A percentile compares a stretch with the other conserved stretches of the same genome.
Conservation (phyloP, 2,888 invertebrate genomes). For the Poecilobothrus nobilitatus region DNA sequence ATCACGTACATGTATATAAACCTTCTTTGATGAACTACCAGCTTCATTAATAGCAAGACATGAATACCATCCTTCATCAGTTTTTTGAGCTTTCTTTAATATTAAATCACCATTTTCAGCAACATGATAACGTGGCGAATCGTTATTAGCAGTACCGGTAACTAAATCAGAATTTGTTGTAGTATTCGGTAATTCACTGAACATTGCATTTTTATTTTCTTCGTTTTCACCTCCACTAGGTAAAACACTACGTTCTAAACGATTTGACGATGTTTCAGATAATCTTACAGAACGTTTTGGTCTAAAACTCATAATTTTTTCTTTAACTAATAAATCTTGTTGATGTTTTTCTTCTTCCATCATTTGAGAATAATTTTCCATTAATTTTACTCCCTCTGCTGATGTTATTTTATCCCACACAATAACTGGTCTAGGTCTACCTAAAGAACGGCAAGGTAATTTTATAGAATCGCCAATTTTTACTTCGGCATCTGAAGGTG, state of each 20-base stretch:
- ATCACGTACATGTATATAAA: conserved; percentile 27
- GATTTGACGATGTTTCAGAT: conserved; percentile 11
- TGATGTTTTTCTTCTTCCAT: conserved; percentile 42
- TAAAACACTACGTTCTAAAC: conserved; percentile 22
- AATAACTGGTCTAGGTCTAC: conserved; percentile 26
- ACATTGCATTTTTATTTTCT: conserved; percentile 22
- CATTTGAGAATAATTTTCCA: conserved; percentile 10
- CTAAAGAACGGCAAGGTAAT: conserved; percentile 29
- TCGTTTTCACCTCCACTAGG: conserved; percentile 24
- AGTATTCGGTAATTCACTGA: conserved; percentile 18
- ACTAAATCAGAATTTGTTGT: conserved; percentile 22
- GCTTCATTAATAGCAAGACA: conserved; percentile 32
- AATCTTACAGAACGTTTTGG: conserved; percentile 21
- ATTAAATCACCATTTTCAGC: conserved; percentile 28
- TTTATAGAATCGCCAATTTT: conserved; percentile 27
- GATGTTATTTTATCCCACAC: conserved; percentile 26
- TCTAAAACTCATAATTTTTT: conserved; percentile 30
- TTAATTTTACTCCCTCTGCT: background rate
- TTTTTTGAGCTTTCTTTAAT: conserved; percentile 26
- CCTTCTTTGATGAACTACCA: conserved; percentile 29
- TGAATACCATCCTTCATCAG: conserved; percentile 30
- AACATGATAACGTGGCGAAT: conserved; percentile 26
- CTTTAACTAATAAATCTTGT: conserved; percentile 27
- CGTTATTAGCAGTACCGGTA: conserved; percentile 18
- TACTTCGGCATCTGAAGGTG: conserved; percentile 27